phyloP scores from a whole-genome alignment of 2,888 invertebrate species.

The Watsonalla binaria region DNA sequence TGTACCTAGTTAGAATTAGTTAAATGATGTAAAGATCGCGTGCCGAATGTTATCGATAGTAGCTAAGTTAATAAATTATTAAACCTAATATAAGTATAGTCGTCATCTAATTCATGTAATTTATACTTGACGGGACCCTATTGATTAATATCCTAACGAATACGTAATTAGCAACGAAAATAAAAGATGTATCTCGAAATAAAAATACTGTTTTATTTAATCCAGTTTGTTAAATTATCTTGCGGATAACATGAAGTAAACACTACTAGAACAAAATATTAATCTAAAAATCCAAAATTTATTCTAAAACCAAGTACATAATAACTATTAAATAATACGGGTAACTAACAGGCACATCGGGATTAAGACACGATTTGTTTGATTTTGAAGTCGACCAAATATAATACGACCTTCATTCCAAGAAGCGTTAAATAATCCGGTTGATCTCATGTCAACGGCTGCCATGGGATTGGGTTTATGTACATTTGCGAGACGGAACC shows the following conservation, averaged over 20 bases:
- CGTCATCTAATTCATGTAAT: conserved; percentile 24
- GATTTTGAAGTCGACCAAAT: conserved; percentile 23
- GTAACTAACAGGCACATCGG: conserved; percentile 14
- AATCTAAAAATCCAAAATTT: conserved; percentile 50
- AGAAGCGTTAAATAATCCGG: conserved; percentile 5
- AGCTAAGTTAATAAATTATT: conserved; percentile 17
- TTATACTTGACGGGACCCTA: conserved; percentile 56
- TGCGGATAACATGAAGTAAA: conserved; percentile 16
- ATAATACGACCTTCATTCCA: conserved; percentile 10
- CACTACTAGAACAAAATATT: conserved; percentile 36
- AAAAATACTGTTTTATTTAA: conserved; percentile 44
- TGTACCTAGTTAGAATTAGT: conserved; percentile 9
- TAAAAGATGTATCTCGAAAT: conserved; percentile 21
- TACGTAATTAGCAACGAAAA: conserved; percentile 26
- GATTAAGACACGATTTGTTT: conserved; percentile 8
- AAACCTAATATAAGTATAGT: conserved; percentile 8
- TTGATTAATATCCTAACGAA: conserved; percentile 26
- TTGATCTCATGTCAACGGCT: conserved; percentile 50
- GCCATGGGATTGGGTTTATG: conserved; percentile 83
- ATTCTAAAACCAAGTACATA: conserved; percentile 46
- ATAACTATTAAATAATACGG: conserved; percentile 21
- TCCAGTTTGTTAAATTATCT: conserved; percentile 19
- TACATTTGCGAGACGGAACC: conserved; percentile 81
- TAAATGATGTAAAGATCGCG: conserved; percentile 19
- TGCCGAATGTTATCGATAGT: conserved; percentile 37